Conservation (phyloP, 92 coral and sea anemone genomes). For the Actinernus sp. region DNA sequence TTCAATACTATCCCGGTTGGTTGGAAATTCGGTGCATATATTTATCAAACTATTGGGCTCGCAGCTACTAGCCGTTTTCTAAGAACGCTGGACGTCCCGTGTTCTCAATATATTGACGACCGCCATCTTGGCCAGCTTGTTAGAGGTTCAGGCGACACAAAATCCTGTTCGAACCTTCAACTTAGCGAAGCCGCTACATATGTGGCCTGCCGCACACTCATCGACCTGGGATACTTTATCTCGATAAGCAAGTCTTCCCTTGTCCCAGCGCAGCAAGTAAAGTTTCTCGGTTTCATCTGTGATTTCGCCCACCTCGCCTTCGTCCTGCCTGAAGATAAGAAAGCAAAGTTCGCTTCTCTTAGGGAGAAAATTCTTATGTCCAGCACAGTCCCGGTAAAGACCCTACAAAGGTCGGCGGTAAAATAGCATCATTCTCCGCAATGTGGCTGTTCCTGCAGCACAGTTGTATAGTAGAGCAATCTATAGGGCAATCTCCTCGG, state of each 20-base stretch:
- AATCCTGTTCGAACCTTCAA: no score
- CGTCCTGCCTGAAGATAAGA: background rate
- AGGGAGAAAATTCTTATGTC: background rate
- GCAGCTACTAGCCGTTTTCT: no score
- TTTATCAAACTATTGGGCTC: no score
- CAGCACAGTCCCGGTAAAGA: background rate
- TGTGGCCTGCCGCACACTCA: background rate
- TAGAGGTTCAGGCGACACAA: no score
- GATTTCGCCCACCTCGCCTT: no score
- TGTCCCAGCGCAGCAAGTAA: no score
- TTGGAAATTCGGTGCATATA: background rate
- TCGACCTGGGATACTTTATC: background rate
- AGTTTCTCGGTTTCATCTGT: no score
- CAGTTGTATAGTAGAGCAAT: background rate
- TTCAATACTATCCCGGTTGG: background rate
- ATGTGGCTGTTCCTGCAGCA: conserved; percentile 2
- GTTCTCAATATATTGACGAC: no score
- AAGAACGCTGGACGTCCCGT: no score
- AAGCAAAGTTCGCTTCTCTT: background rate
- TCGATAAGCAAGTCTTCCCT: no score
- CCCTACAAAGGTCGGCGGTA: background rate
- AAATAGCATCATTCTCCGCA: background rate
- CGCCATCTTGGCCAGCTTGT: no score
- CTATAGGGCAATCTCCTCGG: background rate
- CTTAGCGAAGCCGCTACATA: no score